Evolutionary conservation across 2,888 invertebrate species (phyloP), one percentile per base, ranked within the genome.

Genomic region (Panopea generosa): DNA sequence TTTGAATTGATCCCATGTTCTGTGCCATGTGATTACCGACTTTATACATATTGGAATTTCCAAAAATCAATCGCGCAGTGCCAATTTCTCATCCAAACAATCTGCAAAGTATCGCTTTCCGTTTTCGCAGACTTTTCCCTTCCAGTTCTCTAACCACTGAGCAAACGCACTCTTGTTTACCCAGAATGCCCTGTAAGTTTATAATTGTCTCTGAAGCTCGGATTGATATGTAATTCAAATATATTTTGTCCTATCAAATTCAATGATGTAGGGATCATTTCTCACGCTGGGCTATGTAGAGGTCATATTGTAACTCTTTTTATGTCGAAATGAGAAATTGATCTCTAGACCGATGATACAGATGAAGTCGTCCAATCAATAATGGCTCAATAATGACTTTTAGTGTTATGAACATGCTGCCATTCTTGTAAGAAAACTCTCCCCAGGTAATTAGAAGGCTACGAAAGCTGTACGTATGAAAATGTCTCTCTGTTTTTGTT

Each of bases 141-240:
- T 27, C 29, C 45, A 29, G 47, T 27, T 47, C 49, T 49, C 26
- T 29, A 60, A 29, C 60, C 43, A 43, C 60, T 49, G 33, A 45
- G 27, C 49, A 60, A 60, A 43, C 49, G 47, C 26, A 29, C 16
- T 29, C 47, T 49, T 60, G 45, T 60, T 60, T 60, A 49, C 47
- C 26, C 27, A 22, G 49, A 9, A n/a, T 29, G 47, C 60, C 20
- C 47, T 24, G 49, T 18, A 47, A 49, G 60, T 60, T 47, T 60
- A 60, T 60, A 18, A 47, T 29, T 14, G 29, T 18, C 18, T 45
- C 49, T 60, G 47, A 47, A 47, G 47, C 47, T 18, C 47, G n/a
- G 60, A 60, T 60, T 60, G 60, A 60, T 60, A 60, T 29, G 47
- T 60, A 60, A 60, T 60, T 33, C 27, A 47, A 60, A 60, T 60